phyloP scores from a whole-genome alignment of 2,113 vertebrate genomes.

The Macquaria ambigua region DNA sequence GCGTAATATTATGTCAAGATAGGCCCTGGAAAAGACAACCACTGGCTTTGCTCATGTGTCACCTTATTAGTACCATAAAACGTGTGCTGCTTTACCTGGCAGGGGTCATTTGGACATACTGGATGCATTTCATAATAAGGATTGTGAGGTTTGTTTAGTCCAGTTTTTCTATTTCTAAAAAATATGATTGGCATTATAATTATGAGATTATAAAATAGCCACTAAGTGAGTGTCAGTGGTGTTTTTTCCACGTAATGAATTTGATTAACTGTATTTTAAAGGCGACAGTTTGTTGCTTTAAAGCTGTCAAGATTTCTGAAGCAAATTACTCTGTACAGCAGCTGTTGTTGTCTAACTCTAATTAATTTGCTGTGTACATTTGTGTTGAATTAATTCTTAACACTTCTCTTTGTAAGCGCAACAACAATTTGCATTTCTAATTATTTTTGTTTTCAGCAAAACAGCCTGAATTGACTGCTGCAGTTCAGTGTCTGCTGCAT shows the following conservation, averaged over 20 bases:
- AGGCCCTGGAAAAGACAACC: slow-evolving; percentile 71
- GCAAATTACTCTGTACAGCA: slow-evolving; percentile 68
- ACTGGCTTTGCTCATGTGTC: slow-evolving; percentile 64
- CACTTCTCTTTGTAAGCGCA: slow-evolving; percentile 67
- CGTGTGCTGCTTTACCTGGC: slow-evolving; percentile 49
- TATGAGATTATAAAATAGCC: slow-evolving; percentile 58
- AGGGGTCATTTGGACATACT: slow-evolving; percentile 46
- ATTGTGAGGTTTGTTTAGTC: slow-evolving; percentile 21
- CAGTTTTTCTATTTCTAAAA: slow-evolving; percentile 24
- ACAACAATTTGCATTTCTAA: slow-evolving; percentile 75
- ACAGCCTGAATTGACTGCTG: slow-evolving; percentile 48
- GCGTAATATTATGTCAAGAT: slow-evolving; percentile 80
- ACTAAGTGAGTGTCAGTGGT: slow-evolving; percentile 50
- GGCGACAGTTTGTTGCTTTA: slow-evolving; percentile 69
- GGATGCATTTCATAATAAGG: slow-evolving; percentile 43
- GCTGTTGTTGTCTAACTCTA: slow-evolving; percentile 70
- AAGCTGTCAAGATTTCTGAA: slow-evolving; percentile 70
- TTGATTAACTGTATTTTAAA: slow-evolving; percentile 74
- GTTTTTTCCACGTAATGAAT: slow-evolving; percentile 65
- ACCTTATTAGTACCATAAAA: slow-evolving; percentile 67
- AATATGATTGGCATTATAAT: slow-evolving; percentile 55
- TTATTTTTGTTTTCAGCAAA: slow-evolving; percentile 67
- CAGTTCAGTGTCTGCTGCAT: slow-evolving; percentile 32
- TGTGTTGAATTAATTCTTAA: slow-evolving; percentile 71
- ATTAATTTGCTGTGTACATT: slow-evolving; percentile 74